Percentiles rank a stretch among this genome's conserved stretches.
Conservation (phyloP, 2,113 vertebrate genomes). For the rat (Rattus norvegicus) region GRCr8 NC_086034.1:46948001-46948500, state of each 20-base stretch:
- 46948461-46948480: constrained; percentile 55
- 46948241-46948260: constrained; percentile 85
- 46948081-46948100: constrained; percentile 84
- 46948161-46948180: constrained; percentile 81
- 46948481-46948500: constrained; percentile 66
- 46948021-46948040: constrained; percentile 76
- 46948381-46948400: constrained; percentile 64
- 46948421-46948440: constrained; percentile 48
- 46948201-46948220: constrained; percentile 83
- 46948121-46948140: constrained; percentile 82
- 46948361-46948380: constrained; percentile 49
- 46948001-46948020: constrained; percentile 77
- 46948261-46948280: constrained; percentile 84
- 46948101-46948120: constrained; percentile 81
- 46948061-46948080: constrained; percentile 76
- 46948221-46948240: constrained; percentile 85
- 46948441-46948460: background rate
- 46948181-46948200: constrained; percentile 86
- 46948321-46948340: constrained; percentile 78
- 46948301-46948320: constrained; percentile 76
- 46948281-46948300: constrained; percentile 85
- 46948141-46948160: constrained; percentile 86
- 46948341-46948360: constrained; percentile 74
- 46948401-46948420: constrained; percentile 77
- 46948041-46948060: constrained; percentile 71